Conservation (phyloP, 92 coral and sea anemone species). For the Palythoa heliodiscus region DNA sequence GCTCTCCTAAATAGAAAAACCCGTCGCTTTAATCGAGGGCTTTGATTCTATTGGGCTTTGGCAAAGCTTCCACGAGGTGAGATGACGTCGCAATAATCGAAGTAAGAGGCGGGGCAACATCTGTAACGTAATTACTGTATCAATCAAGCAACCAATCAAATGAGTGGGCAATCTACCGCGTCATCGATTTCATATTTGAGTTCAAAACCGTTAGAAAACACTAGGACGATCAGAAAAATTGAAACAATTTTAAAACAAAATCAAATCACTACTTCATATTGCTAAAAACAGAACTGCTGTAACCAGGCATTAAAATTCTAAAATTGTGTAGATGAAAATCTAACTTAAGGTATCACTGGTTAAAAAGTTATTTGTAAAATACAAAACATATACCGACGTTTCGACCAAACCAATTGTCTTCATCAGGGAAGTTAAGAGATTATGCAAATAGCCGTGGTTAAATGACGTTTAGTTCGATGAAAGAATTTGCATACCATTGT, state of each 20-base stretch:
- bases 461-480: no score
- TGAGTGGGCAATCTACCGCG: not conserved
- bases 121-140: constrained; percentile 20
- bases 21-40: not conserved
- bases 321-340: no score
- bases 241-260: no score
- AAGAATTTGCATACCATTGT: no score
- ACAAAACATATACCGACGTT: not conserved
- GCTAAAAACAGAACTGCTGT: no score
- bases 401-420: no score
- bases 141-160: constrained; percentile 5
- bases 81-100: constrained; percentile 13
- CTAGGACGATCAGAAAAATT: not conserved
- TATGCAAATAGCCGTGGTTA: no score
- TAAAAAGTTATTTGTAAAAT: no score
- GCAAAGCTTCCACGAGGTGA: constrained; percentile 31
- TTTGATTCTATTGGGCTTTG: not conserved
- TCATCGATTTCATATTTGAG: not conserved
- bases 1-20: not conserved
- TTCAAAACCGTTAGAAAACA: not conserved
- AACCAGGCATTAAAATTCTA: no score
- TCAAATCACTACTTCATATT: no score
- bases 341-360: no score
- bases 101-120: constrained; percentile 22
- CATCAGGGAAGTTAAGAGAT: no score